Conservation (phyloP, 2,888 invertebrate genomes). For the Acleris literana region DNA sequence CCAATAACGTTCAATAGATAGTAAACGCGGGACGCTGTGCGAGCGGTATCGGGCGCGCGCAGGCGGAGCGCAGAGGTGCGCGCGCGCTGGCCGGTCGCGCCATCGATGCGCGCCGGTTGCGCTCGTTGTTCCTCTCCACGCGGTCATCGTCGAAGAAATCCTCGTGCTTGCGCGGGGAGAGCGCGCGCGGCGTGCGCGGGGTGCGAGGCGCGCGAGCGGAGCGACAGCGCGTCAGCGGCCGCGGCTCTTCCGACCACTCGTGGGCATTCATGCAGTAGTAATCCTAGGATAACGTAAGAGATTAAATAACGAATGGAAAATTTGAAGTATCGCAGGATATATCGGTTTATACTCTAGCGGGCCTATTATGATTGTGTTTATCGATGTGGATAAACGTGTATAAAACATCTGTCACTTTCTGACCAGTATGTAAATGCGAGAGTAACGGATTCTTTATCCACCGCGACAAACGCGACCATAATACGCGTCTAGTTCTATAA, state of each 20-base stretch:
- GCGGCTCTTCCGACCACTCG: slow-evolving; percentile 67
- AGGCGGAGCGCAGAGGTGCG: slow-evolving; percentile 60
- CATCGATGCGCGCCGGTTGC: slow-evolving; percentile 61
- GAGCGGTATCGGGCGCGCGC: slow-evolving; percentile 64
- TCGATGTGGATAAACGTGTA: too few relatives aligned
- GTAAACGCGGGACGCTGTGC: slow-evolving; percentile 76
- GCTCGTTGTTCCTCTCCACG: slow-evolving; percentile 63
- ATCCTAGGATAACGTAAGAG: slow-evolving; percentile 55
- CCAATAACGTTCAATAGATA: slow-evolving; percentile 56
- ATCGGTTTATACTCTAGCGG: too few relatives aligned
- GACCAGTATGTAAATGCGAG: too few relatives aligned
- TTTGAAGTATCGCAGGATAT: neutral
- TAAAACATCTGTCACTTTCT: too few relatives aligned
- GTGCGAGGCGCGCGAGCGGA: slow-evolving; percentile 61
- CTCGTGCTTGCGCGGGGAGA: slow-evolving; percentile 57
- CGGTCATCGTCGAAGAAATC: slow-evolving; percentile 54
- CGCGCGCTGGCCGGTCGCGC: slow-evolving; percentile 67
- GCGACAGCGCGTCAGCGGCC: slow-evolving; percentile 67
- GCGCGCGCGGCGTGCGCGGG: slow-evolving; percentile 45
- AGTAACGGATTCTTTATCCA: too few relatives aligned
- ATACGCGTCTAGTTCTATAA: too few relatives aligned
- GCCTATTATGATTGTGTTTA: too few relatives aligned
- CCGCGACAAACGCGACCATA: too few relatives aligned
- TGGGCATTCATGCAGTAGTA: slow-evolving; percentile 66
- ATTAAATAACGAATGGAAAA: slow-evolving; percentile 1